Base-by-base conservation (phyloP, 2,797 vertebrate genomes). In the Platyrinchus mystaceus region DNA sequence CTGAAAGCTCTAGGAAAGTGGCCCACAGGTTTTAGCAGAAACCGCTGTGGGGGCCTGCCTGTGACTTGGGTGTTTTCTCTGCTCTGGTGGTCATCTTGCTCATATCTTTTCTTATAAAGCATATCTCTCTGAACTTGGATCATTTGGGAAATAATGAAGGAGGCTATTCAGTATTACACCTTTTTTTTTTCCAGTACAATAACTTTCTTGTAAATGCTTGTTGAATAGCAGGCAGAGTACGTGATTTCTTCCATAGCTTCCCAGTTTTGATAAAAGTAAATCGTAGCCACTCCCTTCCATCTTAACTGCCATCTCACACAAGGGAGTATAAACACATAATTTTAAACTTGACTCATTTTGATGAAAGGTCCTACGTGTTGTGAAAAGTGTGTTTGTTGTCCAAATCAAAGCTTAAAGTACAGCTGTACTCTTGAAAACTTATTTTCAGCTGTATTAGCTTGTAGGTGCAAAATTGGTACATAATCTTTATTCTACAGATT, bases 271-370 rank as follows among this genome's bases (percentile, higher is more conserved):
- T 88, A 85, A 30, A 70, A 56, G 49, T 86, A 87, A 76, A 73
- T 49, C 24, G 4, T 26, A 11, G 41, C 67, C 27, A 12, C 63
- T 90, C 77, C 66, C 63, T 90, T 70, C 58, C 46, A 56, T 90
- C 77, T 88, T 17, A 44, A 14, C 44, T 94, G 23, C 36, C 16
- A 24, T 90, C 74, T 94, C 47, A 13, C 39, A 49, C 27, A 70
- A 74, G 60, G 67, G n/a, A 86, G 20, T 76, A 71, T 66, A 93
- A 95, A 74, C 90, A 84, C 68, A 34, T 89, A 22, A 82, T 75
- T 94, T 94, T 60, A 94, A 79, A 87, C 60, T 11, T 92, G 59
- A 90, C 44, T 95, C 67, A 93, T 77, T 96, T 84, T 84, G 62
- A 55, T 94, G 91, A 13, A 86, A 78, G 26, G 21, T 79, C 32